Evolutionary conservation across 2,797 vertebrate species (phyloP).

Genomic region (Enteromius unitaeniatus): DNA sequence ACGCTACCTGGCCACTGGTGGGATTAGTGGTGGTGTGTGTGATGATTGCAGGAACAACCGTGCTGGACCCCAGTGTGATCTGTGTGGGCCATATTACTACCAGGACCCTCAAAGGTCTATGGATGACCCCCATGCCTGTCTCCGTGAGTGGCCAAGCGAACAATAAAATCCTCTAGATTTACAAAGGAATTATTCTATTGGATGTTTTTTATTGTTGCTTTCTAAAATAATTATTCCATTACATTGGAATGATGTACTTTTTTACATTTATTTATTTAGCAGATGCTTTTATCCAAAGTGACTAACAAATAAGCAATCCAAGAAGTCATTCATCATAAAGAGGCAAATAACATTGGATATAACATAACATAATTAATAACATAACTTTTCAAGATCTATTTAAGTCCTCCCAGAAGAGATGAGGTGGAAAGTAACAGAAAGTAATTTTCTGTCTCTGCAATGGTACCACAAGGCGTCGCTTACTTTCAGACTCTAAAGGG

Average conservation of each 20-base stretch:
- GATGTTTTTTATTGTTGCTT: neutral
- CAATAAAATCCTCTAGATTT: neutral
- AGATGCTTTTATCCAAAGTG: neutral
- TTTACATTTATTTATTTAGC: neutral
- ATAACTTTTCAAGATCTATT: neutral
- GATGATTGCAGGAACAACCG: constrained; percentile 84
- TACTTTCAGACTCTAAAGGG: neutral
- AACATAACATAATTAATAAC: too few species aligned
- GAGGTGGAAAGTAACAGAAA: neutral
- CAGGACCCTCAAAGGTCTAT: constrained; percentile 74
- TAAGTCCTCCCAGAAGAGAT: neutral
- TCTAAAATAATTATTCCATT: neutral
- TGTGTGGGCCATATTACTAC: constrained; percentile 80
- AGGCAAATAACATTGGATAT: neutral
- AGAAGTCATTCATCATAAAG: neutral
- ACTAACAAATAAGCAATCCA: neutral
- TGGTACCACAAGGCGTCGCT: neutral
- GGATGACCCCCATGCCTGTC: constrained; percentile 78
- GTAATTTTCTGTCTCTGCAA: neutral
- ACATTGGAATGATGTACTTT: neutral
- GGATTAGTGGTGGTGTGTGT: constrained; percentile 84
- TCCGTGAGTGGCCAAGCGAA: constrained; percentile 74
- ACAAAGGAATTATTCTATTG: neutral
- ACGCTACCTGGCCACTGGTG: constrained; percentile 69
- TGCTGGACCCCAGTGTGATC: constrained; percentile 83